Percentiles rank a stretch among this genome's conserved stretches.
Evolutionary conservation across 2,797 vertebrate genomes (phyloP).

Genomic region (Phylloscopus collybita): DNA sequence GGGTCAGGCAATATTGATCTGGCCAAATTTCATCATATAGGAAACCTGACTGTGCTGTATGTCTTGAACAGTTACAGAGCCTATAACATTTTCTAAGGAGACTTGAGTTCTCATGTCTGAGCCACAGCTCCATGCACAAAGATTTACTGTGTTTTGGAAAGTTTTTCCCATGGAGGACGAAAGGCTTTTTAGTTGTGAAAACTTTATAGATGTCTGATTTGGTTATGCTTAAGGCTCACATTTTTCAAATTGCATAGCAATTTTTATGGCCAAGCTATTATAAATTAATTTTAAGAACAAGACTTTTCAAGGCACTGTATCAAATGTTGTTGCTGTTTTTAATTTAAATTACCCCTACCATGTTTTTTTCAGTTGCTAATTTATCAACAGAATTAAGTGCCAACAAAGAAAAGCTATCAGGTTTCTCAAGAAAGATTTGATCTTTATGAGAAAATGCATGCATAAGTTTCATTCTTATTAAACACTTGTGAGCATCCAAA

Average conservation of each 20-base stretch:
- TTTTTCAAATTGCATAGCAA: constrained; percentile 33
- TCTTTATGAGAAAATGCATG: constrained; percentile 37
- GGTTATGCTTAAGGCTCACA: neutral
- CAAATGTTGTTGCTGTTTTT: constrained; percentile 17
- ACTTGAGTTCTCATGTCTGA: neutral
- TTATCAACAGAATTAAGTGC: constrained; percentile 19
- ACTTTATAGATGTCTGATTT: neutral
- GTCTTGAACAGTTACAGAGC: neutral
- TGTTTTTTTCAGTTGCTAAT: constrained; percentile 15
- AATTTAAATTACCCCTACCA: neutral
- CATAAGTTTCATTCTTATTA: constrained; percentile 35
- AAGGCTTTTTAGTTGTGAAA: neutral
- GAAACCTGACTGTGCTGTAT: neutral
- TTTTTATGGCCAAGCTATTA: constrained; percentile 9
- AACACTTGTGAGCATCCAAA: constrained; percentile 28
- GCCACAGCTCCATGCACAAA: neutral
- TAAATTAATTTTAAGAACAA: constrained; percentile 36
- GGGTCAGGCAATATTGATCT: neutral
- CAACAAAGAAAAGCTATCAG: constrained; percentile 31
- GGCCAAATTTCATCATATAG: neutral
- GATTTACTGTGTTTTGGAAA: constrained; percentile 1
- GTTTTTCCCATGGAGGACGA: constrained; percentile 2
- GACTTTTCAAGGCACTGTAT: constrained; percentile 12
- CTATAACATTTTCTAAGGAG: neutral
- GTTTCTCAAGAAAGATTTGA: neutral